Evolutionary conservation across 2,888 invertebrate genomes (phyloP), one percentile per base, ranked within the genome.

Genomic region (Erynnis tages): DNA sequence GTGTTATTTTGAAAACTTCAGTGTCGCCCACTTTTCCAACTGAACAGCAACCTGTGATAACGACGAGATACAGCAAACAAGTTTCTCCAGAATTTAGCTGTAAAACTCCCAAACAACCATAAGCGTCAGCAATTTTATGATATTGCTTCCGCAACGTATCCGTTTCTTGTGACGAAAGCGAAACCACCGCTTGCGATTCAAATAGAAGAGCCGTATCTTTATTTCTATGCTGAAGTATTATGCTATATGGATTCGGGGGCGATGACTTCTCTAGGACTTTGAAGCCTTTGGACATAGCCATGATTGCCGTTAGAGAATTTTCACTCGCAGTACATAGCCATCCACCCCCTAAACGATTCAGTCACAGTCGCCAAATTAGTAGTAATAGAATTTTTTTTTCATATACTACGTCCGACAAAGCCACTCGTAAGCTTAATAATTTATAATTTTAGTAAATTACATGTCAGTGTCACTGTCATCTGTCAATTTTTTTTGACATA

Each of bases 221-320:
- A 79, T 94, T 94, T 73, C 97, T 93, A 73, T 96, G 96, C 79
- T 98, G 97, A 67, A 98, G 86, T 61, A 98, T 91, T 56, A 98
- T 92, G 79, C 97, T 97, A 76, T 97, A 97, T 7, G 97, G 96
- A 76, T 93, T 94, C 46, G 96, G 95, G 27, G 95, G 94, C 63
- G 94, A 93, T 56, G 95, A 93, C 85, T 97, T 97, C 82, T 97
- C 97, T 69, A 96, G 92, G 64, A 98, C 94, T 66, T 97, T 94
- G 87, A 96, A 97, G 60, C 95, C 94, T 89, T 97, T 97, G 70
- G 96, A 96, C 94, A 98, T 96, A 73, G 97, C 97, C 98, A 98
- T 98, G 66, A 62, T 65, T 65, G 62, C 43, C 46, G 53, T 67
- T 63, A 75, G 71, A 48, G 21, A 14, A 29, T 44, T 44, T 37